Evolutionary conservation across 2,888 invertebrate species (phyloP).

Genomic region (Apotomis betuletana): DNA sequence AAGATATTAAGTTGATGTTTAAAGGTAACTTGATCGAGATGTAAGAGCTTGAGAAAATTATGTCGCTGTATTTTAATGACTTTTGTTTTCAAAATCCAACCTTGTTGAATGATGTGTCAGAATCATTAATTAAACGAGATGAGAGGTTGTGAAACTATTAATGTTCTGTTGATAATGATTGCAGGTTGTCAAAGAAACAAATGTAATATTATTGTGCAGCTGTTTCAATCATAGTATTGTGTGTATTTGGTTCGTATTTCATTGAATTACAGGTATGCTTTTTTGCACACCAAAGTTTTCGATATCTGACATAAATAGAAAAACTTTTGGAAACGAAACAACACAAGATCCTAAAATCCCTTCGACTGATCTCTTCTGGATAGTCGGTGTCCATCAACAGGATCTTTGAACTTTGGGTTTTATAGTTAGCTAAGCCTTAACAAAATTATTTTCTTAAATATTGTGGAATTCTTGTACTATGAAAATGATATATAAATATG

Average conservation of each 20-base stretch:
- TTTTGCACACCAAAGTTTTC: too few relatives aligned
- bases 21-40: neutral
- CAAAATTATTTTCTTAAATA: too few relatives aligned
- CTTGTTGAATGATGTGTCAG: slow-evolving; percentile 31
- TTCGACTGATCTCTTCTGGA: too few relatives aligned
- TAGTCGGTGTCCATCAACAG: too few relatives aligned
- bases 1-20: neutral
- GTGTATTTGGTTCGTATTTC: neutral
- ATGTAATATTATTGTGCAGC: slow-evolving; percentile 6
- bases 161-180: slow-evolving; percentile 29
- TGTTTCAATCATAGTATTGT: too few relatives aligned
- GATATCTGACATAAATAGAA: too few relatives aligned
- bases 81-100: slow-evolving; percentile 38
- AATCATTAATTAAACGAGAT: slow-evolving; percentile 34
- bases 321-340: too few relatives aligned
- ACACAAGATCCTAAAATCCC: too few relatives aligned
- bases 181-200: slow-evolving; percentile 1
- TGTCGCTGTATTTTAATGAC: slow-evolving; percentile 23
- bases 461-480: too few relatives aligned
- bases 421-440: too few relatives aligned
- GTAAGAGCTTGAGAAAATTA: neutral
- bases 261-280: neutral
- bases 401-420: too few relatives aligned
- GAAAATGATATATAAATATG: too few relatives aligned
- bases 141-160: slow-evolving; percentile 26